These are phyloP conservation scores for Rapana venosa DNA, from an alignment of 2,888 invertebrate species.

Conservation along the genomic window DNA sequence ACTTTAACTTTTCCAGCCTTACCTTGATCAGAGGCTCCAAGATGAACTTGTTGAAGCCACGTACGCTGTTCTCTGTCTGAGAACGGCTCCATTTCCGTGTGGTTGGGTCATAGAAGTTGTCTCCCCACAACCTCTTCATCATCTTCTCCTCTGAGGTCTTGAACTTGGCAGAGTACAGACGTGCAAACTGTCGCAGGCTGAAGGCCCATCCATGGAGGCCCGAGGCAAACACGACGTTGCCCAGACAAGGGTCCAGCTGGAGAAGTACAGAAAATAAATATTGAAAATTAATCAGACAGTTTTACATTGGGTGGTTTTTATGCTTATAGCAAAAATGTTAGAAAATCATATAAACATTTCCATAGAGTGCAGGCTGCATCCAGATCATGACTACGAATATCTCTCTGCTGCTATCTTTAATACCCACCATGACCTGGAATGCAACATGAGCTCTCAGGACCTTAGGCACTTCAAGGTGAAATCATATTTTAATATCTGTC, in stretches of 20 bases:
- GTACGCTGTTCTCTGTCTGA: conserved; percentile 74
- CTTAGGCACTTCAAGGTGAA: no score
- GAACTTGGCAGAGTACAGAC: conserved; percentile 99
- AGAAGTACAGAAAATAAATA: background rate
- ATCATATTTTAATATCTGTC: no score
- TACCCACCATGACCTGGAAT: no score
- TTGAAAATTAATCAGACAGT: no score
- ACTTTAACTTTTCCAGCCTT: conserved; percentile 48
- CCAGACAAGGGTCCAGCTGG: conserved; percentile 95
- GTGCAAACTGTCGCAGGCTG: conserved; percentile 98
- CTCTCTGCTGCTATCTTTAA: no score
- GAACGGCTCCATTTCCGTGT: conserved; percentile 95
- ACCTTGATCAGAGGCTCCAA: conserved; percentile 99
- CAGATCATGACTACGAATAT: no score
- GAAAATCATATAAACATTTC: no score
- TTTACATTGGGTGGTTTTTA: no score
- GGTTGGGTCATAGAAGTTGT: conserved; percentile 97
- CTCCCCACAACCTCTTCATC: conserved; percentile 96
- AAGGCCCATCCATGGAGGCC: conserved; percentile 99
- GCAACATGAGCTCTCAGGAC: no score
- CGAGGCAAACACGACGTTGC: conserved; percentile 99
- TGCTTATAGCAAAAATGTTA: no score
- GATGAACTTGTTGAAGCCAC: conserved; percentile 99
- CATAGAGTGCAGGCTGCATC: no score
- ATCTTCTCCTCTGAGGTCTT: conserved; percentile 92